These are phyloP conservation scores for Rhodophaea formosa DNA, from an alignment of 2,888 invertebrate species.

Conservation along the genomic window DNA sequence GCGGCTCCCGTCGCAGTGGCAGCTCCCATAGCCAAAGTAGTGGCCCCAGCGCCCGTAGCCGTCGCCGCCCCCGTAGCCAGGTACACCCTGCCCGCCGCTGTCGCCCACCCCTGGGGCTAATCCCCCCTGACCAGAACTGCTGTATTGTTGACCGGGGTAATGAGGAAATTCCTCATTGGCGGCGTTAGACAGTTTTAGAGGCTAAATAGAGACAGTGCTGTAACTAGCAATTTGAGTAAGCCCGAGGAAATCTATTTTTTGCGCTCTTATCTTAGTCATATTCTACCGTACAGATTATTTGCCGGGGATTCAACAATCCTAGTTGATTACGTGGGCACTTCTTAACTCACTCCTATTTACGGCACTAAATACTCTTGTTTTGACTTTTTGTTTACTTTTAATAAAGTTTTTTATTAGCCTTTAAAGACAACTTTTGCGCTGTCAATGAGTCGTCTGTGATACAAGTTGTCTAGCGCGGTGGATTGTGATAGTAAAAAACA, in stretches of 20 bases:
- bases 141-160: conserved; percentile 25
- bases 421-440: not conserved
- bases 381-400: no score
- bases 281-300: no score
- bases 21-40: conserved; percentile 46
- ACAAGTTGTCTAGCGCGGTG: conserved; percentile 3
- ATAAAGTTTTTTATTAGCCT: not conserved
- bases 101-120: conserved; percentile 71
- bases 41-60: conserved; percentile 57
- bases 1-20: conserved; percentile 47
- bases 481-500: not conserved
- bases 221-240: no score
- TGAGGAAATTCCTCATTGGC: not conserved
- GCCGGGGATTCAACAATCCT: no score
- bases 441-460: not conserved
- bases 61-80: conserved; percentile 53
- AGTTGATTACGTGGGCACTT: no score
- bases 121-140: conserved; percentile 27
- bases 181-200: not conserved
- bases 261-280: no score
- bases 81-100: conserved; percentile 41
- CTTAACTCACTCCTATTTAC: no score
- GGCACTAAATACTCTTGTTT: no score
- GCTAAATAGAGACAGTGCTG: not conserved
- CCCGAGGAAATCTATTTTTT: no score